Percentiles rank a stretch among this genome's conserved stretches.
Evolutionary conservation across 2,888 invertebrate genomes (phyloP).

Genomic region (Horisme vitalbata): DNA sequence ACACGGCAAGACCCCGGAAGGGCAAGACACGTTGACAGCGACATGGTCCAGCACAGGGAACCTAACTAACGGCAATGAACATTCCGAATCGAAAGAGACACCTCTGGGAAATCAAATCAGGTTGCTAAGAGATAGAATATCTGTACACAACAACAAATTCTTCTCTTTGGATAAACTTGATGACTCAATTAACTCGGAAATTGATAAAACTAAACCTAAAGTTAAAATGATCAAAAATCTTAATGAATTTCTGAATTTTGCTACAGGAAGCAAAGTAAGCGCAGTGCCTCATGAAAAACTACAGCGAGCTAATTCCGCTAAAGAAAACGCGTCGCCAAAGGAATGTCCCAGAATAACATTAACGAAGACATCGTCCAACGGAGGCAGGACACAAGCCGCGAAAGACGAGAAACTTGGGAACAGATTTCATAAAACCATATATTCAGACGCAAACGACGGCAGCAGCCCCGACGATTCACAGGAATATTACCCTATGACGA

Average conservation of each 20-base stretch:
- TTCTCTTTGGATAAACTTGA: conserved; percentile 84
- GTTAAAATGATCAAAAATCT: conserved; percentile 88
- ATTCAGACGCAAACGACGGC: conserved; percentile 76
- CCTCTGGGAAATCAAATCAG: conserved; percentile 72
- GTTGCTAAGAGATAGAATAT: conserved; percentile 68
- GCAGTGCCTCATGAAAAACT: conserved; percentile 54
- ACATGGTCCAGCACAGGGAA: conserved; percentile 64
- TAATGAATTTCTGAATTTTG: conserved; percentile 92
- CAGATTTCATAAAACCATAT: conserved; percentile 53
- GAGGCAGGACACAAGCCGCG: conserved; percentile 50
- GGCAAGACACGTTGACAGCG: conserved; percentile 38
- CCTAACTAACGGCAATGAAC: conserved; percentile 62
- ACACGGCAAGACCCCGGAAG: conserved; percentile 50
- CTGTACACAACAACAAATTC: conserved; percentile 74
- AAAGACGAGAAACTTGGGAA: conserved; percentile 49
- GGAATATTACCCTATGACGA: conserved; percentile 93
- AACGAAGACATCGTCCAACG: conserved; percentile 63
- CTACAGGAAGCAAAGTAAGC: conserved; percentile 83
- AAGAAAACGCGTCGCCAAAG: conserved; percentile 55
- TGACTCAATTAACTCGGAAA: conserved; percentile 56
- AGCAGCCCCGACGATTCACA: conserved; percentile 91
- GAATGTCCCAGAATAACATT: conserved; percentile 65
- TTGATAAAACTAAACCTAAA: conserved; percentile 57
- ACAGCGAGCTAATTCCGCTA: conserved; percentile 62
- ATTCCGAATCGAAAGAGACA: conserved; percentile 53